Evolutionary conservation across 2,888 invertebrate species (phyloP).

Genomic region (Dyspetes luteomarginatus): DNA sequence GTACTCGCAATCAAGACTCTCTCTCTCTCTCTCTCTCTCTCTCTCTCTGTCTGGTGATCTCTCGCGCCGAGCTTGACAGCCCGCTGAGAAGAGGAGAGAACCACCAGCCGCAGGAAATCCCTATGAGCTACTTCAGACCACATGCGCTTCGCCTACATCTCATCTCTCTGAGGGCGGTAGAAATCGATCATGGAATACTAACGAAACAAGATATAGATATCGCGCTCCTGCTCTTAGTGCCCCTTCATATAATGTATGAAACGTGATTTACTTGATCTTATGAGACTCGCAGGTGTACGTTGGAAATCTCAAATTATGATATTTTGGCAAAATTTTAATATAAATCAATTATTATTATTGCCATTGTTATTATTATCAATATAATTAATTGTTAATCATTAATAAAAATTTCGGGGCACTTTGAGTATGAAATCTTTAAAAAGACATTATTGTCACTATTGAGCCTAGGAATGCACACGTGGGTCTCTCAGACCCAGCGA

Average conservation of each 20-base stretch:
- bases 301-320: conserved; percentile 20
- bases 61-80: conserved; percentile 46
- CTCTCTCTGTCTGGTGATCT: conserved; percentile 47
- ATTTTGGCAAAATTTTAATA: neutral
- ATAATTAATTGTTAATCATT: no score
- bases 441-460: no score
- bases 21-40: conserved; percentile 34
- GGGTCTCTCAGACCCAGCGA: no score
- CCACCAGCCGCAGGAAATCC: conserved; percentile 59
- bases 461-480: no score
- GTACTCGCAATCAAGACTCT: conserved; percentile 59
- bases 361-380: neutral
- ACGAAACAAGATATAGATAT: conserved; percentile 57
- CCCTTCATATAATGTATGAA: neutral
- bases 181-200: conserved; percentile 61
- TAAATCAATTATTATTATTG: neutral
- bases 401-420: no score
- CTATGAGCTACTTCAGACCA: conserved; percentile 53
- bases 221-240: neutral
- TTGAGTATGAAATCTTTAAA: no score
- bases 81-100: conserved; percentile 20
- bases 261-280: conserved; percentile 31
- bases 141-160: conserved; percentile 25
- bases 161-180: conserved; percentile 26
- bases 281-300: neutral